Evolutionary conservation across 2,797 vertebrate species (phyloP).

Genomic region (Mus minutoides): DNA sequence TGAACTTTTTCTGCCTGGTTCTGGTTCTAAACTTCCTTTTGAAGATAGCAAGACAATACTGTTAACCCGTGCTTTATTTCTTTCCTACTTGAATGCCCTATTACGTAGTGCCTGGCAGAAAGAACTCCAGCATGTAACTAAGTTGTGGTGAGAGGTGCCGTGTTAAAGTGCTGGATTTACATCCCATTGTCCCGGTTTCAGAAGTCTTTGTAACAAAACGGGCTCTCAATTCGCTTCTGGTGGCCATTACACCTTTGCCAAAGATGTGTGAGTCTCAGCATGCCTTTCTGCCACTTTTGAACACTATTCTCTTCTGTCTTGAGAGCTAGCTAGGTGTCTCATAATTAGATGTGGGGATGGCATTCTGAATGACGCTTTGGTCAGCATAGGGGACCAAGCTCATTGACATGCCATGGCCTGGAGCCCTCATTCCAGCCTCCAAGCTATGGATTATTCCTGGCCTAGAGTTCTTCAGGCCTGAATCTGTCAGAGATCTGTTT

Average conservation of each 20-base stretch:
- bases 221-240: background rate
- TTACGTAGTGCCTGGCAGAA: background rate
- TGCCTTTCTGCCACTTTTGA: no score
- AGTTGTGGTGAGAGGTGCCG: background rate
- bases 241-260: background rate
- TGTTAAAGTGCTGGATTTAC: background rate
- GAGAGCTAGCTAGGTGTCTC: background rate
- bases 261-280: background rate
- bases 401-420: background rate
- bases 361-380: background rate
- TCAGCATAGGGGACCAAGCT: background rate
- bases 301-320: background rate
- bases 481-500: background rate
- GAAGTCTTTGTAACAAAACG: background rate
- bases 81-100: background rate
- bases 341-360: background rate
- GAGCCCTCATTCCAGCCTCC: background rate
- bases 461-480: background rate
- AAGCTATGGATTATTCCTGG: background rate
- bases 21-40: conserved; percentile 31
- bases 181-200: background rate
- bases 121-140: background rate
- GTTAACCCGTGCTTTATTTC: background rate
- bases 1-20: background rate
- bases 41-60: background rate